Percentiles rank a stretch among this genome's conserved stretches.
These are phyloP conservation scores for Sturnira hondurensis DNA, from an alignment of 2,113 vertebrate genomes.

Conservation along the genomic window DNA sequence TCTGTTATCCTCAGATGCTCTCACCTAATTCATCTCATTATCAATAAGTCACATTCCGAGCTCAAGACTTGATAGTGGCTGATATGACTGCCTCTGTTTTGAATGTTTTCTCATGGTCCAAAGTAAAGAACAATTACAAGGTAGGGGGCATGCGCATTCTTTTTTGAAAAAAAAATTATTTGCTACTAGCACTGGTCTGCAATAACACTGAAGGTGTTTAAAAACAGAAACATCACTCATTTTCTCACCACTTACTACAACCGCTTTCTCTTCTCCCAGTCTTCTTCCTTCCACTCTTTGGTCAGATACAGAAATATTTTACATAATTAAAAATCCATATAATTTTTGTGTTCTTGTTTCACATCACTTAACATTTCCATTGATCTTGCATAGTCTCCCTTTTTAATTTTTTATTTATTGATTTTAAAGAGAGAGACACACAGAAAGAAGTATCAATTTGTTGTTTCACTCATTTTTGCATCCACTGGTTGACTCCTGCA, in stretches of 20 bases:
- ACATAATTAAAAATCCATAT: neutral
- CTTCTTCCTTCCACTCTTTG: neutral
- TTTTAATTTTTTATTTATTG: no score
- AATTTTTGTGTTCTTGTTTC: neutral
- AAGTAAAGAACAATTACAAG: neutral
- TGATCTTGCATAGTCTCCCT: neutral
- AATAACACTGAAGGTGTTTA: neutral
- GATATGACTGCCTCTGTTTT: neutral
- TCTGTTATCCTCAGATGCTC: neutral
- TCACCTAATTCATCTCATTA: neutral
- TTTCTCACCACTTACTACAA: neutral
- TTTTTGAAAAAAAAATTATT: neutral
- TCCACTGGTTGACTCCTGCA: no score
- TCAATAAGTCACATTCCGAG: neutral
- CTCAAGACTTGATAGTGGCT: neutral
- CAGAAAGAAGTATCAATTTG: no score
- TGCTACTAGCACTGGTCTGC: neutral
- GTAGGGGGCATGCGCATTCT: neutral
- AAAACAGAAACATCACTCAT: constrained; percentile 14
- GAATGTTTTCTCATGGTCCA: constrained; percentile 10
- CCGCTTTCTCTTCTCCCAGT: neutral
- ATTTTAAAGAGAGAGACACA: no score
- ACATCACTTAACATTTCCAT: neutral
- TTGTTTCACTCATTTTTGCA: no score
- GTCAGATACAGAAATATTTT: neutral